phyloP scores from a whole-genome alignment of 2,113 vertebrate genomes.

The Cyanoramphus novaezelandiae region DNA sequence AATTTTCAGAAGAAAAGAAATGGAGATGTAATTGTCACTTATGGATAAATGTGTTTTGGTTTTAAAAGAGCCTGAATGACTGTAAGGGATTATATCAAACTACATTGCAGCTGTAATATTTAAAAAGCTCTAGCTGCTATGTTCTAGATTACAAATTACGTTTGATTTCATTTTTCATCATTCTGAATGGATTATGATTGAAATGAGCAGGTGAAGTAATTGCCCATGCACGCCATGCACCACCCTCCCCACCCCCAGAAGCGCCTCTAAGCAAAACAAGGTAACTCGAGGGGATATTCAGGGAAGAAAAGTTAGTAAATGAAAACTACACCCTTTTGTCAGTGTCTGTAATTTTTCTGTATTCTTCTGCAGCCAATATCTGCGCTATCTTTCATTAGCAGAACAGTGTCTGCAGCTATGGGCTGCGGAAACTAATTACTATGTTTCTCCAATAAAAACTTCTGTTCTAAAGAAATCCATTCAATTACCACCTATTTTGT shows the following conservation, averaged over 20 bases:
- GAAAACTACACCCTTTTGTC: conserved; percentile 31
- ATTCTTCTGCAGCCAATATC: conserved; percentile 35
- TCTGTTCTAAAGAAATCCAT: conserved; percentile 37
- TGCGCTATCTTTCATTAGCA: conserved; percentile 27
- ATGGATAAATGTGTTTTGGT: conserved; percentile 45
- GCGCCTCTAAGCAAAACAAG: conserved; percentile 59
- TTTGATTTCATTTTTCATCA: conserved; percentile 67
- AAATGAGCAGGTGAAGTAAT: conserved; percentile 67
- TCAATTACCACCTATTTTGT: conserved; percentile 38
- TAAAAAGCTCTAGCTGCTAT: conserved; percentile 53
- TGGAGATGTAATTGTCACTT: conserved; percentile 53
- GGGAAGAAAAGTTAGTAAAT: conserved; percentile 51
- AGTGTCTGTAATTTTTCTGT: conserved; percentile 20
- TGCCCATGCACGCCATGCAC: conserved; percentile 23
- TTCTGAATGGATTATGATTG: conserved; percentile 69
- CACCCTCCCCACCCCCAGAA: conserved; percentile 41
- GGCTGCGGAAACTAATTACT: background rate
- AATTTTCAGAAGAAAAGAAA: background rate
- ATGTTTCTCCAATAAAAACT: conserved; percentile 57
- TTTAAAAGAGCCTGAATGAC: conserved; percentile 41
- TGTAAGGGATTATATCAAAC: conserved; percentile 55
- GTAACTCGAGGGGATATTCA: conserved; percentile 36
- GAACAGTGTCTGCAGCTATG: conserved; percentile 5
- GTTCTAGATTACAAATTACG: conserved; percentile 62
- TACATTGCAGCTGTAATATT: conserved; percentile 55